Conservation (phyloP, 2,888 invertebrate species). For the Drosophila multiciliata region DNA sequence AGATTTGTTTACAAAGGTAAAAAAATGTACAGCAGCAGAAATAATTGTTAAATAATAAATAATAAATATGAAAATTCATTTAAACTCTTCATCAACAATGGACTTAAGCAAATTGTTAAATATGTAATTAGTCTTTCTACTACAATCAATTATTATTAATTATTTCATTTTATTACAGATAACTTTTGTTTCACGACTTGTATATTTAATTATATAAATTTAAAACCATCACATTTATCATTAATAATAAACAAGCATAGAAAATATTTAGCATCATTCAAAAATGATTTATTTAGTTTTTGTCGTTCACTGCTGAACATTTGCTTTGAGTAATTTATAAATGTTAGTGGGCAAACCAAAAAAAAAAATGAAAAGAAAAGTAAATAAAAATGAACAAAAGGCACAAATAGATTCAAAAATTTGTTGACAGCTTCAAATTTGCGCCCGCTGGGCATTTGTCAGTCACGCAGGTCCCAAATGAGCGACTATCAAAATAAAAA, state of each 20-base stretch:
- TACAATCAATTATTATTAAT: not conserved
- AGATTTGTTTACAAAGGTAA: too few species aligned
- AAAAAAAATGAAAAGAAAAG: not conserved
- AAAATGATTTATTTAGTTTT: conserved; percentile 4
- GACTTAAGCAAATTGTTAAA: too few species aligned
- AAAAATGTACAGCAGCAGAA: too few species aligned
- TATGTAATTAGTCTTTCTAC: not conserved
- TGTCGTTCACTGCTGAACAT: conserved; percentile 21
- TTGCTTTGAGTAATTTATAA: conserved; percentile 27
- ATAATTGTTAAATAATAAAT: too few species aligned
- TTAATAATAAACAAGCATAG: not conserved
- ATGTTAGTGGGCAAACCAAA: conserved; percentile 15
- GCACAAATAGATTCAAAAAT: conserved; percentile 60
- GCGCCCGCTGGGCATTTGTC: conserved; percentile 58
- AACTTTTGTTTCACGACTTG: not conserved
- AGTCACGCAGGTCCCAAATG: conserved; percentile 51
- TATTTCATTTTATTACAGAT: not conserved
- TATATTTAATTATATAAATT: too few species aligned
- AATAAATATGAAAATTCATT: not conserved
- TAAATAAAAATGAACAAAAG: not conserved
- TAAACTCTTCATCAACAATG: too few species aligned
- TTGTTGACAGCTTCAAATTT: conserved; percentile 74
- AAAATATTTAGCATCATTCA: not conserved
- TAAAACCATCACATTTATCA: not conserved
- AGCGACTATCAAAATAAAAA: conserved; percentile 47